Evolutionary conservation across 2,113 vertebrate genomes (phyloP), one percentile per base, ranked within the genome.

Genomic region (Colistium nudipinnis): DNA sequence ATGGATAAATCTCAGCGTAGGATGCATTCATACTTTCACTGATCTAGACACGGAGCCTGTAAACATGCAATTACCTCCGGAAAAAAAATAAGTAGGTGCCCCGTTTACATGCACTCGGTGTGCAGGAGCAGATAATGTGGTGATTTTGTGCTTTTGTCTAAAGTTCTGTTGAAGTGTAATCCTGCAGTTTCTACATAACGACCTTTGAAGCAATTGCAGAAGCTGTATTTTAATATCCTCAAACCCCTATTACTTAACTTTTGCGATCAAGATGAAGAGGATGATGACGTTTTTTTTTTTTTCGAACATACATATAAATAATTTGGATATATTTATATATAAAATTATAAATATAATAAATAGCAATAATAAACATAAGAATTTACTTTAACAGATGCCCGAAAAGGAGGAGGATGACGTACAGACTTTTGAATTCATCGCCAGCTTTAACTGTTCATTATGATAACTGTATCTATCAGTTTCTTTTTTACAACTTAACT

Each of bases 11-110:
- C 59, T 74, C 43, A 70, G 49, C 47, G 31, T 56, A 57, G 51
- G 55, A 49, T 38, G 63, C 60, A 10, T 80, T 82, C 81, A 73
- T 73, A 74, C 77, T 71, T 88, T 86, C 76, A 74, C 86, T 88
- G 25, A 80, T 73, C 69, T 70, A 78, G 81, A 81, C 75, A 54
- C 25, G 70, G 61, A 74, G 72, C 39, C 57, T 9, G 75, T 52
- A 56, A 82, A 88, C 80, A 51, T 78, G 56, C 47, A 78, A 80
- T 86, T 81, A 80, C 55, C 57, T 65, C 68, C n/a, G n/a, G n/a
- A n/a, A n/a, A 66, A 75, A 63, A 83, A 77, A 71, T 63, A 68
- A 30, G 27, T 6, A 67, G n/a, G n/a, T 62, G 63, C 4, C 6
- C 35, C 14, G 35, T 74, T 70, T 67, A 83, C 54, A 70, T 70